These are phyloP conservation scores for Prionchulus punctatus DNA, from an alignment of 2,888 invertebrate genomes.

Conservation along the genomic window DNA sequence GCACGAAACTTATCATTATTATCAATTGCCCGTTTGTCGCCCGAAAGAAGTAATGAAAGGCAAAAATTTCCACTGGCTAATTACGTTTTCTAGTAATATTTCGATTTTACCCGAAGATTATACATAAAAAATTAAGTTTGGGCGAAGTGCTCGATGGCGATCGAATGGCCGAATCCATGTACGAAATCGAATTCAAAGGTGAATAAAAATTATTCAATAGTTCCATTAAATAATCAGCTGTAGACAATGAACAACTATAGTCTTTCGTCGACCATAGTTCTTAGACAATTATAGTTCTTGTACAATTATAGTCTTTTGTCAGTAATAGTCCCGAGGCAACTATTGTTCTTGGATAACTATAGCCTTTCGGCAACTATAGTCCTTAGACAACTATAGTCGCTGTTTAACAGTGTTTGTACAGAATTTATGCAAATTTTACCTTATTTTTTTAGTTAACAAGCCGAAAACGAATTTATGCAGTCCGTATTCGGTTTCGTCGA, in stretches of 20 bases:
- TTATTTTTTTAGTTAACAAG: conserved; percentile 28
- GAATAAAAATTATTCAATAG: background rate
- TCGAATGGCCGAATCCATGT: conserved; percentile 40
- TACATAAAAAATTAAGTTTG: conserved; percentile 39
- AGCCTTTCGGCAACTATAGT: conserved; percentile 6
- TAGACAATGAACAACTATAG: too few relatives aligned
- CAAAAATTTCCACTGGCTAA: background rate
- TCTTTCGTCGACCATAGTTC: background rate
- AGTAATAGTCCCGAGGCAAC: too few relatives aligned
- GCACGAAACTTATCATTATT: conserved; percentile 43
- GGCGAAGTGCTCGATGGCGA: conserved; percentile 44
- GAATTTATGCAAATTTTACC: too few relatives aligned
- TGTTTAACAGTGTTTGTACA: too few relatives aligned
- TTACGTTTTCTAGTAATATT: too few relatives aligned
- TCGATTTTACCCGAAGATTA: too few relatives aligned
- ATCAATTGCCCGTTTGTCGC: conserved; percentile 39
- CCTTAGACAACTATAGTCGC: conserved; percentile 9
- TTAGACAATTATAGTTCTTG: too few relatives aligned
- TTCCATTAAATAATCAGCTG: too few relatives aligned
- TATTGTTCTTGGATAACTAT: too few relatives aligned
- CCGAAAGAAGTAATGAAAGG: conserved; percentile 35
- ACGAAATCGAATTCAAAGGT: conserved; percentile 38
- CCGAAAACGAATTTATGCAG: conserved; percentile 35
- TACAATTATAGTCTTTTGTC: too few relatives aligned
- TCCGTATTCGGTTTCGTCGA: conserved; percentile 26